Evolutionary conservation across 2,888 invertebrate genomes (phyloP), one percentile per base, ranked within the genome.

Genomic region (Chloroclysta siterata): DNA sequence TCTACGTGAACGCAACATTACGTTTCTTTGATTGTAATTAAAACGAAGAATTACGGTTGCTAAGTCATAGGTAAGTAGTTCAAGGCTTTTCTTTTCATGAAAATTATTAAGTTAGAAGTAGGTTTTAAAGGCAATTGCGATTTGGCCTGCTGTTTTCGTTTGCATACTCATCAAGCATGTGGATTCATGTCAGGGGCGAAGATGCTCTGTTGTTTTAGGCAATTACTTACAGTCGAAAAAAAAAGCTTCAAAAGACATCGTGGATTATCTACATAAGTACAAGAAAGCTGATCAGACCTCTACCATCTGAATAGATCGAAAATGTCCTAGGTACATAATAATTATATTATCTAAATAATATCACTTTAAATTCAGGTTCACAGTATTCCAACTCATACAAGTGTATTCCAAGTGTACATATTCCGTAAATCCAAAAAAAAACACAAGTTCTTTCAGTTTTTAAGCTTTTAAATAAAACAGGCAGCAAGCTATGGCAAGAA

Each of bases 401-500:
- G n/a, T n/a, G n/a, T n/a, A n/a, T n/a, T n/a, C n/a, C n/a, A n/a
- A n/a, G n/a, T n/a, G n/a, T n/a, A 39, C 22, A 39, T 11, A 11
- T 39, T 11, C 36, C 36, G n/a, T 0, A 48, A 44, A 15, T 44
- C 15, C 15, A 22, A 2, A 11, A 22, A 2, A 11, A 47, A 47
- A 11, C 28, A 48, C n/a, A 46, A 54, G 46, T 5, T 42, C 52
- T 6, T 17, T 17, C 50, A 50, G 36, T 55, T 47, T 29, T 17
- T n/a, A 54, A 48, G 22, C n/a, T 48, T 52, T 14, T 2, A 29
- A 22, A 60, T 54, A 13, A 47, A 83, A 51, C 89, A 97, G 97
- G 96, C 97, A 79, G 97, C 97, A 71, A 97, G 97, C 88, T 97
- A 97, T 94, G 97, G 97, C 66, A 97, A 97, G 90, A 97, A 97